Evolutionary conservation across 2,888 invertebrate genomes (phyloP), one percentile per base, ranked within the genome.

Genomic region (Drosophila dives): DNA sequence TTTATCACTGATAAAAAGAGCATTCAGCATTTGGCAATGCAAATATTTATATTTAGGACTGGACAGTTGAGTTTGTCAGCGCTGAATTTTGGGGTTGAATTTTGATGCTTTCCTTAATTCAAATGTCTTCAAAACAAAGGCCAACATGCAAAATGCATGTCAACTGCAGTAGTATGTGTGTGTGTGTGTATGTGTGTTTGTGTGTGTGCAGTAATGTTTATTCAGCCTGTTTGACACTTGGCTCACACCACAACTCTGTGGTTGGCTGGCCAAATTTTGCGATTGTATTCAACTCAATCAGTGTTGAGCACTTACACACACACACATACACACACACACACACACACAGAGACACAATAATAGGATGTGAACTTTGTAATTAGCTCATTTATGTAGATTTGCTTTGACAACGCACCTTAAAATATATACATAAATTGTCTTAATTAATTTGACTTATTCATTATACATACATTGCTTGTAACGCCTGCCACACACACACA

Each of bases 381-480:
- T 85, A 85, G 90, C 84, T 86, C 89, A 83, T 83, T 83, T 80
- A 80, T 83, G 83, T 73, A 85, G 88, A 89, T 87, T 87, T 77
- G 77, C 90, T 87, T 87, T 85, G 91, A 86, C 88, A 90, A 67
- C 40, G 64, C 74, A 66, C 72, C 73, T 74, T 70, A 72, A 82
- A 86, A 66, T 73, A 82, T 71, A 38, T 42, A 62, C 40, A 70
- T 79, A 90, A 87, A 85, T 87, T 80, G 80, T 77, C 68, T 64
- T 85, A 82, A 86, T 86, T 90, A 90, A 86, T 86, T 90, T 74
- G 51, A 69, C 59, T 75, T 79, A 90, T 90, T 82, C 88, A 90
- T 90, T 90, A 87, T 68, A 66, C 40, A 45, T 12, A n/a, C 17
- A 26, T 0, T 40, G 40, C 67, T 60, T 67, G 40, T 36, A 40